Evolutionary conservation across 1,140 invertebrate species (phyloP).

Genomic region (Pseudomyrmex flavicornis): DNA sequence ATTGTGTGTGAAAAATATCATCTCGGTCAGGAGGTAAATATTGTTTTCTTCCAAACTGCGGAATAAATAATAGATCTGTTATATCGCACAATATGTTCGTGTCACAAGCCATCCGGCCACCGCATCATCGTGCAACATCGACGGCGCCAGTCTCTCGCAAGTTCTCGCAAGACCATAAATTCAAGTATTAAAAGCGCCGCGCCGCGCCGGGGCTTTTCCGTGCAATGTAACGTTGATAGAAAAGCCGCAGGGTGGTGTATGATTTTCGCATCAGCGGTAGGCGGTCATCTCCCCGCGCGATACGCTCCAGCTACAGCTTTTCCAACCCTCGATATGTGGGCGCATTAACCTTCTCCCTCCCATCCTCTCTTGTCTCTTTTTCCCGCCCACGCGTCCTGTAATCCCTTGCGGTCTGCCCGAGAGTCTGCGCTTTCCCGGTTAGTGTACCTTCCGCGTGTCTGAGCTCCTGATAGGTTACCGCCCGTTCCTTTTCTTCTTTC

Average conservation of each 20-base stretch:
- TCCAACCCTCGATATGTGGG: slow-evolving; percentile 6
- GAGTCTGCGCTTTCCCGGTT: slow-evolving; percentile 72
- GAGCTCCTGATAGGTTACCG: slow-evolving; percentile 79
- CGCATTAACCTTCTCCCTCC: slow-evolving; percentile 32
- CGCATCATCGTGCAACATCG: background rate
- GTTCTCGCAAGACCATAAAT: slow-evolving; percentile 10
- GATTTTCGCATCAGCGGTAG: slow-evolving; percentile 56
- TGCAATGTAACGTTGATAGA: slow-evolving; percentile 40
- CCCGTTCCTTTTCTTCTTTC: slow-evolving; percentile 79
- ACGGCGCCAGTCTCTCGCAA: slow-evolving; percentile 11
- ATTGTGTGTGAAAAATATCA: too few species aligned
- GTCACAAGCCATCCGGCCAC: background rate
- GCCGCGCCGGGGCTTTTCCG: slow-evolving; percentile 2
- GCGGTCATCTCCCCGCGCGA: slow-evolving; percentile 2
- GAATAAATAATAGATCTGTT: background rate
- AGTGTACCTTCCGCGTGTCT: slow-evolving; percentile 72
- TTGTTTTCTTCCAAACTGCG: background rate
- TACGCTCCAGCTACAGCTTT: slow-evolving; percentile 31
- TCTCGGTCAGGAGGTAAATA: too few species aligned
- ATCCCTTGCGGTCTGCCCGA: slow-evolving; percentile 65
- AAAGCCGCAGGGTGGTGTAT: slow-evolving; percentile 45
- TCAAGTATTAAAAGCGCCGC: slow-evolving; percentile 43
- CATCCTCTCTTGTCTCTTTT: background rate
- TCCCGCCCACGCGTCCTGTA: slow-evolving; percentile 30
- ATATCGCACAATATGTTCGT: background rate